phyloP scores from a whole-genome alignment of 2,797 vertebrate species.

The Coracias cyanogaster region DNA sequence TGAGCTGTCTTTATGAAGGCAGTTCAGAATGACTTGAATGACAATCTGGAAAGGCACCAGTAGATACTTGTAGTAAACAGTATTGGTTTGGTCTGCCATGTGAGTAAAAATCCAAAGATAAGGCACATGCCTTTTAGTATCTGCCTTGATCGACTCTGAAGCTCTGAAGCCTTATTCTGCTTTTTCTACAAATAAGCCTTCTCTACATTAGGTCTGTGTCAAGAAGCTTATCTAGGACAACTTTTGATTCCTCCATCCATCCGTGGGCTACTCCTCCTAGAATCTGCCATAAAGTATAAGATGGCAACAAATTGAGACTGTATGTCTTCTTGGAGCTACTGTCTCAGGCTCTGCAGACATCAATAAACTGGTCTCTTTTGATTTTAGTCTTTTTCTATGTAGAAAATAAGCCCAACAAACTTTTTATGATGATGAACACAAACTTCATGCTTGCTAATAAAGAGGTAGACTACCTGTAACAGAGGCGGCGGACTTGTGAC shows the following conservation, averaged over 20 bases:
- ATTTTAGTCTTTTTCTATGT: not conserved
- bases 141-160: not conserved
- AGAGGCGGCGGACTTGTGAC: not conserved
- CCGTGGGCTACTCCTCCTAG: not conserved
- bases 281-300: not conserved
- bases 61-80: not conserved
- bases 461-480: not conserved
- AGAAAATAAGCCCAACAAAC: not conserved
- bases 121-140: not conserved
- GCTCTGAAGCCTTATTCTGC: not conserved
- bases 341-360: not conserved
- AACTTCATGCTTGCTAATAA: not conserved
- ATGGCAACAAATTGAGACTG: not conserved
- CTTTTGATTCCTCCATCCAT: not conserved
- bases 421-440: not conserved
- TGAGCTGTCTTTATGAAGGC: not conserved
- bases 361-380: not conserved
- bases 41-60: not conserved
- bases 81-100: not conserved
- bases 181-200: not conserved
- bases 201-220: not conserved
- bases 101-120: slow-evolving; percentile 3
- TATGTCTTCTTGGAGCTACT: not conserved
- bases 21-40: not conserved
- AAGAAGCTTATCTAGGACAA: not conserved